Conservation (phyloP, 2,888 invertebrate species). For the Zootermopsis nevadensis region DNA sequence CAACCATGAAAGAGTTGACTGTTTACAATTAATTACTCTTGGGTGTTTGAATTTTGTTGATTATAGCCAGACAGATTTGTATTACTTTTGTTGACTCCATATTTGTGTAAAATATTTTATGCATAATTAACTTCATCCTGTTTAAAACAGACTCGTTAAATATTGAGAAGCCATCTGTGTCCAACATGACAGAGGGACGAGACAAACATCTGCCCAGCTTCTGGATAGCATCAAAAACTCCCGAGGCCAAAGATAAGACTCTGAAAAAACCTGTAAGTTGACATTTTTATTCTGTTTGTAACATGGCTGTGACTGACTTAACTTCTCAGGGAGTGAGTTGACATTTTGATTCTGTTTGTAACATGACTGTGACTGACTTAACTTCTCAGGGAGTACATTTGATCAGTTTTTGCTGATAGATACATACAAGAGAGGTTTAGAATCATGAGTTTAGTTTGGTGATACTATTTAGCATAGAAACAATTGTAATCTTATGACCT, state of each 20-base stretch:
- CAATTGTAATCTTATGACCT: too few relatives aligned
- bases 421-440: too few relatives aligned
- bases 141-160: constrained; percentile 21
- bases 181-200: constrained; percentile 82
- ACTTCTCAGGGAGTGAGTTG: constrained; percentile 56
- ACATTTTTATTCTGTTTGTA: neutral
- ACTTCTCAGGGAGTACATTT: too few relatives aligned
- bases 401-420: too few relatives aligned
- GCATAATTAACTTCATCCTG: neutral
- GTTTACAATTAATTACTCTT: too few relatives aligned
- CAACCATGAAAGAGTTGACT: too few relatives aligned
- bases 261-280: constrained; percentile 79
- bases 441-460: too few relatives aligned
- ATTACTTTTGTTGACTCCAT: too few relatives aligned
- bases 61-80: too few relatives aligned
- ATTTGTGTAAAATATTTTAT: too few relatives aligned
- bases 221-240: constrained; percentile 96
- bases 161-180: constrained; percentile 68
- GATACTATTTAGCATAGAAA: too few relatives aligned
- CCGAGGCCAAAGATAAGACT: constrained; percentile 80
- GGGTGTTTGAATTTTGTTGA: too few relatives aligned
- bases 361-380: neutral
- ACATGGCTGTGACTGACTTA: neutral
- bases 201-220: constrained; percentile 91
- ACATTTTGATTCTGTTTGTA: neutral